These are phyloP conservation scores for Neodiprion fabricii DNA, from an alignment of 1,140 invertebrate species.

Conservation along the genomic window DNA sequence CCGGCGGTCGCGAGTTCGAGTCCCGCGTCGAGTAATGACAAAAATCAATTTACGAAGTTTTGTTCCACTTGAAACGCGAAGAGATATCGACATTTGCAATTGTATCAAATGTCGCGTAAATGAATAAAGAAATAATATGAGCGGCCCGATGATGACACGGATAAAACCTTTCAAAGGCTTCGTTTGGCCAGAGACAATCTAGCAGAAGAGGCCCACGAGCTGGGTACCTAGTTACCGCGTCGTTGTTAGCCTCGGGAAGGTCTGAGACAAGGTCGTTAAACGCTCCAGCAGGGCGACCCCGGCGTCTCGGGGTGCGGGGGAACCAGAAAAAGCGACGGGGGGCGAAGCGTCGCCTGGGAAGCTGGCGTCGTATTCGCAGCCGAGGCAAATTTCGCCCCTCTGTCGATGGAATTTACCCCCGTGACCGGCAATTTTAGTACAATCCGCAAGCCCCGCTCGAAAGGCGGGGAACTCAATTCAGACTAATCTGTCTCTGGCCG, in stretches of 20 bases:
- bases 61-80: not conserved
- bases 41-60: not conserved
- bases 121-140: not conserved
- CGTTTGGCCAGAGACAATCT: slow-evolving; percentile 33
- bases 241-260: slow-evolving; percentile 31
- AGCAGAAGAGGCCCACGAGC: slow-evolving; percentile 31
- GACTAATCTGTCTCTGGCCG: slow-evolving; percentile 40
- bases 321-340: slow-evolving; percentile 37
- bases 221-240: slow-evolving; percentile 31
- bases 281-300: slow-evolving; percentile 33
- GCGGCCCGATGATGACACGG: slow-evolving; percentile 27
- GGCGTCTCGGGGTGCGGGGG: slow-evolving; percentile 29
- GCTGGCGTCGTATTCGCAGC: slow-evolving; percentile 12
- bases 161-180: not conserved
- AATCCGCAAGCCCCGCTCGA: slow-evolving; percentile 37
- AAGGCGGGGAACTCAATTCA: slow-evolving; percentile 40
- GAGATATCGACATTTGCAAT: too few relatives aligned
- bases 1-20: slow-evolving; percentile 28
- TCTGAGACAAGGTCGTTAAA: slow-evolving; percentile 36
- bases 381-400: slow-evolving; percentile 30
- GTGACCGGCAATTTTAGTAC: slow-evolving; percentile 40
- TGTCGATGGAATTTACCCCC: slow-evolving; percentile 39
- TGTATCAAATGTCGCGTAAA: too few relatives aligned
- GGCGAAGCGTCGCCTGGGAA: slow-evolving; percentile 29
- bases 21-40: not conserved